Percentiles rank a stretch among this genome's conserved stretches.
Evolutionary conservation across 1,140 invertebrate genomes (phyloP).

Genomic region (Zaprionus kolodkinae): DNA sequence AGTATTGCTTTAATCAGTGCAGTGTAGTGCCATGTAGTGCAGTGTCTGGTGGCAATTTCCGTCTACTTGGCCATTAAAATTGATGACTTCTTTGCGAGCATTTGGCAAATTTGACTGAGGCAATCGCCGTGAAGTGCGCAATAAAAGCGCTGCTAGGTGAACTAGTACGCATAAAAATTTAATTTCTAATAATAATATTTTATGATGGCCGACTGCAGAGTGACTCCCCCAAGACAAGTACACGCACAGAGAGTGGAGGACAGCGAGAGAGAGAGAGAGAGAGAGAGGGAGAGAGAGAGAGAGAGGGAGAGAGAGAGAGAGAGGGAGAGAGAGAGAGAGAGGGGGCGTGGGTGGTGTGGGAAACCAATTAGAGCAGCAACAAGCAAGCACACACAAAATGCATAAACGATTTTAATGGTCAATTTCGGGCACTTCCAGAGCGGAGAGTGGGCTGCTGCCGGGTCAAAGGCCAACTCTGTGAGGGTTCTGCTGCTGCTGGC

Average conservation of each 20-base stretch:
- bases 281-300: background rate
- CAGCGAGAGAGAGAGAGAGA: background rate
- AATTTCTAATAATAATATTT: conserved; percentile 67
- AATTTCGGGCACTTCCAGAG: conserved; percentile 36
- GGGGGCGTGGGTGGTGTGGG: background rate
- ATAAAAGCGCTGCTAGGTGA: conserved; percentile 44
- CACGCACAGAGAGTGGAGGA: background rate
- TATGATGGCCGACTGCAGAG: conserved; percentile 41
- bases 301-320: background rate
- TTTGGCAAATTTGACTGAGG: conserved; percentile 22
- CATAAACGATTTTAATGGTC: conserved; percentile 65
- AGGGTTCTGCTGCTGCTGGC: background rate
- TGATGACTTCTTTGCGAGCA: conserved; percentile 41
- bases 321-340: background rate
- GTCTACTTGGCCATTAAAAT: conserved; percentile 38
- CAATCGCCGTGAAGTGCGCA: conserved; percentile 47
- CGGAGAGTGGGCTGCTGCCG: background rate
- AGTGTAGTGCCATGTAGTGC: background rate
- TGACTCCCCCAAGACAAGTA: background rate
- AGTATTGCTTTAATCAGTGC: background rate
- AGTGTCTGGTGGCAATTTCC: background rate
- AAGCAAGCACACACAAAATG: conserved; percentile 54
- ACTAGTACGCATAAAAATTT: conserved; percentile 46
- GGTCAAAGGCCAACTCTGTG: conserved; percentile 1
- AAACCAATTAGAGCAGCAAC: conserved; percentile 58